A percentile compares a stretch with the other conserved stretches of the same genome.
phyloP scores from a whole-genome alignment of 1,140 invertebrate genomes.

The Apis laboriosa region DNA sequence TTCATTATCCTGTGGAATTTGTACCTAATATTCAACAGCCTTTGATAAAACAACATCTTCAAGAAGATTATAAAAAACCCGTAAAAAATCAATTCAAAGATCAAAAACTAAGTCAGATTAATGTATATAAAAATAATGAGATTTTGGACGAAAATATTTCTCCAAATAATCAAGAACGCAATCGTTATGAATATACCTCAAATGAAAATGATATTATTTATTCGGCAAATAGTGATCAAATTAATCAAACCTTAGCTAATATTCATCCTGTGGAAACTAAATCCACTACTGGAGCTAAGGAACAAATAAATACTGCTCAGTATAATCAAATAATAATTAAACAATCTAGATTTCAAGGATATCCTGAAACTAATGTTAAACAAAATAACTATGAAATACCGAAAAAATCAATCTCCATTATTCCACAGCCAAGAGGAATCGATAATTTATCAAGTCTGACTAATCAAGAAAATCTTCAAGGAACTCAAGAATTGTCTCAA shows the following conservation, averaged over 20 bases:
- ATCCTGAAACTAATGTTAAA: background rate
- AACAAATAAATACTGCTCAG: slow-evolving; percentile 16
- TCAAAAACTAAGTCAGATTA: slow-evolving; percentile 16
- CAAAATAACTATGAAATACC: background rate
- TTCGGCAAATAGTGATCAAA: background rate
- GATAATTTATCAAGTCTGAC: background rate
- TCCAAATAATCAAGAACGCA: slow-evolving; percentile 3
- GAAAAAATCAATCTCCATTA: background rate
- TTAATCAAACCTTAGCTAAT: background rate
- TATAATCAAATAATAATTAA: slow-evolving; percentile 6
- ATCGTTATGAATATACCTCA: slow-evolving; percentile 42
- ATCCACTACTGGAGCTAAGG: background rate
- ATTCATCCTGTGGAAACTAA: background rate
- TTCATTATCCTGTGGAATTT: slow-evolving; percentile 73
- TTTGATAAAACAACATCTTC: slow-evolving; percentile 19
- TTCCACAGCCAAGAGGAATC: background rate
- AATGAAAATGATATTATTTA: slow-evolving; percentile 35
- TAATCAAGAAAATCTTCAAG: background rate
- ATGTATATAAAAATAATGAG: slow-evolving; percentile 44
- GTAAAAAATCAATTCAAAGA: slow-evolving; percentile 23
- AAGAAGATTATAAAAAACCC: slow-evolving; percentile 27
- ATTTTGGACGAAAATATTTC: slow-evolving; percentile 36
- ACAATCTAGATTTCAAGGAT: background rate
- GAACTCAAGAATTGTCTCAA: slow-evolving; percentile 7
- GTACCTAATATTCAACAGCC: slow-evolving; percentile 57